These are phyloP conservation scores for Chionis minor DNA, from an alignment of 2,113 vertebrate species.

Conservation along the genomic window DNA sequence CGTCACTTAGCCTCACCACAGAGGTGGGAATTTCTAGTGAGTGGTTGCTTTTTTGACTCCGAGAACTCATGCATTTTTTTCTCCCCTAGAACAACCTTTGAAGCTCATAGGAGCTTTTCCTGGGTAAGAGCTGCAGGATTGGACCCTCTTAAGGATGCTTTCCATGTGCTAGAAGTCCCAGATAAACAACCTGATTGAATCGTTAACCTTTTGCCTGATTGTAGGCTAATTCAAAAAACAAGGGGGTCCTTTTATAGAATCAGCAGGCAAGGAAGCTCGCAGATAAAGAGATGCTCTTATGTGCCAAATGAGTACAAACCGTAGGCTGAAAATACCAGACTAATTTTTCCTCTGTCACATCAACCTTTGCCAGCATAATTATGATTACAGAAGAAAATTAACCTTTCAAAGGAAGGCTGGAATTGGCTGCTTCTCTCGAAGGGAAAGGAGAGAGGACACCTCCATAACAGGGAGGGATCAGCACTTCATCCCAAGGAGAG, in stretches of 20 bases:
- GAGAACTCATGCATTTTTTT: neutral
- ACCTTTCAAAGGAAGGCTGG: constrained; percentile 22
- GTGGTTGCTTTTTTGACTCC: neutral
- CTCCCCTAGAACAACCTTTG: neutral
- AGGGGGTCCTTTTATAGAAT: constrained; percentile 64
- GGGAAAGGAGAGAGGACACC: neutral
- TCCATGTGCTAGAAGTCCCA: constrained; percentile 30
- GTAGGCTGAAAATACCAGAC: constrained; percentile 61
- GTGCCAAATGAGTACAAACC: constrained; percentile 49
- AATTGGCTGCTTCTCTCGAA: constrained; percentile 2
- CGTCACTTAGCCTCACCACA: neutral
- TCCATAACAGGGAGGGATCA: neutral
- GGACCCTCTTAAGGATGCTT: constrained; percentile 45
- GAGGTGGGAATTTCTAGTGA: neutral
- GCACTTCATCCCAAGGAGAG: neutral
- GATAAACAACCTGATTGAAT: constrained; percentile 68
- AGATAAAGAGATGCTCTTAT: constrained; percentile 61
- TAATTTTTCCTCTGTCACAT: constrained; percentile 65
- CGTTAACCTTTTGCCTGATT: constrained; percentile 67
- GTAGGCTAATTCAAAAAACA: constrained; percentile 65
- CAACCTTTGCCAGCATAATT: constrained; percentile 60
- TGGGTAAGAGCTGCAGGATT: neutral
- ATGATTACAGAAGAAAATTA: constrained; percentile 66
- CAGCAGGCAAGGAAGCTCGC: constrained; percentile 63
- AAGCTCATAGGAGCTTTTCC: neutral